A percentile compares a stretch with the other conserved stretches of the same genome.
phyloP scores from a whole-genome alignment of 2,797 vertebrate genomes.

The Numenius phaeopus region DNA sequence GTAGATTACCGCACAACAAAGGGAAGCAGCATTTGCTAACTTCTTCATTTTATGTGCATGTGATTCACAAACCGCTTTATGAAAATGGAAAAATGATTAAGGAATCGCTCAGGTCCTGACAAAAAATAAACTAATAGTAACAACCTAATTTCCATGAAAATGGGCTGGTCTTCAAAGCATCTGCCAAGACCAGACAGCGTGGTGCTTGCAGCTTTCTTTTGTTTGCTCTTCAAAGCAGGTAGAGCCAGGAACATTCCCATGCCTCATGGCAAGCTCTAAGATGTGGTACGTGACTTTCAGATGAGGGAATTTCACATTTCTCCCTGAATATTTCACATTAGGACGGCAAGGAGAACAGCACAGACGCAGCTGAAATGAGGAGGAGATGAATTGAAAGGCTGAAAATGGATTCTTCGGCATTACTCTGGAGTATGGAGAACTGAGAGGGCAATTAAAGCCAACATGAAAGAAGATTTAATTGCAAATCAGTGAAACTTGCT shows the following conservation, averaged over 20 bases:
- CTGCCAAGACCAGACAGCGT: conserved; percentile 23
- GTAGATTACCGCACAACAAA: background rate
- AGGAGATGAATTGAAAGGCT: background rate
- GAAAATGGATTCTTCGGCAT: background rate
- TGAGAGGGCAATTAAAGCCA: background rate
- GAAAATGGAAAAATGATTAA: conserved; percentile 21
- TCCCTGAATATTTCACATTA: conserved; percentile 14
- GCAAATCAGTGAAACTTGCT: background rate
- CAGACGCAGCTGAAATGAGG: background rate
- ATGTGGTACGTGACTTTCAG: conserved; percentile 51
- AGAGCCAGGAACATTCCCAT: conserved; percentile 14
- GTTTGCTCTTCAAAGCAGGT: conserved; percentile 56
- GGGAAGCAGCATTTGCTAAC: background rate
- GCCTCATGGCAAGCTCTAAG: conserved; percentile 49
- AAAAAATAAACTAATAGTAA: conserved; percentile 20
- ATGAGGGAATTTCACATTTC: conserved; percentile 35
- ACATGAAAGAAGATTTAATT: conserved; percentile 14
- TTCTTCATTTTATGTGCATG: background rate
- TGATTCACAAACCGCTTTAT: conserved; percentile 21
- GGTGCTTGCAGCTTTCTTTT: conserved; percentile 31
- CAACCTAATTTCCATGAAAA: conserved; percentile 41
- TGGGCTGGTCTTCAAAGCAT: conserved; percentile 43
- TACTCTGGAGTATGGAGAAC: background rate
- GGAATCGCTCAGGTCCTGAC: background rate
- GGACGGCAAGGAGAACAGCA: background rate